Conservation (phyloP, 1,140 invertebrate genomes). For the Ephestia elutella region DNA sequence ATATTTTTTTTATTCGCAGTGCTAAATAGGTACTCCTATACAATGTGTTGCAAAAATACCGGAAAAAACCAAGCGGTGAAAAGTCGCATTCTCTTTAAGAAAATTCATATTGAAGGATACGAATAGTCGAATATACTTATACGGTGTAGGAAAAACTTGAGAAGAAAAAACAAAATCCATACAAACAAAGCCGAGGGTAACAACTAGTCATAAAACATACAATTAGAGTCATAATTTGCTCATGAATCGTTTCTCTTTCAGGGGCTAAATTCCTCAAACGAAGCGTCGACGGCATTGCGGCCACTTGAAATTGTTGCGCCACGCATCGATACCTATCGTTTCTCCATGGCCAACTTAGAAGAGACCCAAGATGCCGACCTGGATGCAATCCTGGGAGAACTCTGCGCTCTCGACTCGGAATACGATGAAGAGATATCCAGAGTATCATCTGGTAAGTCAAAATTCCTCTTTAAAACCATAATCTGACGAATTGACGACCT, state of each 20-base stretch:
- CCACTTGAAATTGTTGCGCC: slow-evolving; percentile 69
- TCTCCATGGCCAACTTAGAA: slow-evolving; percentile 94
- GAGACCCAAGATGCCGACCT: slow-evolving; percentile 96
- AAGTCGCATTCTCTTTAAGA: too few relatives aligned
- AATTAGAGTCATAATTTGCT: neutral
- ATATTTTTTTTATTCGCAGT: too few relatives aligned
- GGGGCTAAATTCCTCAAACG: slow-evolving; percentile 50
- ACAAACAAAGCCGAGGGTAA: too few relatives aligned
- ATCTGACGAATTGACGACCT: too few relatives aligned
- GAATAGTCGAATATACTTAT: too few relatives aligned
- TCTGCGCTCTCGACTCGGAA: slow-evolving; percentile 90
- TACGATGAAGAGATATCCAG: slow-evolving; percentile 80
- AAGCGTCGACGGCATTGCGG: slow-evolving; percentile 36
- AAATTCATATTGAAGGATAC: too few relatives aligned
- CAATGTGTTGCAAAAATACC: too few relatives aligned
- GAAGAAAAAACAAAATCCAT: too few relatives aligned
- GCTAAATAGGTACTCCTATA: too few relatives aligned
- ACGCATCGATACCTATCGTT: slow-evolving; percentile 89
- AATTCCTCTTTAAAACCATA: slow-evolving; percentile 4
- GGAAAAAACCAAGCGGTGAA: too few relatives aligned
- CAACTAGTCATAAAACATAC: too few relatives aligned
- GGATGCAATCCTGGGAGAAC: slow-evolving; percentile 95
- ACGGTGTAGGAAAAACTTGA: too few relatives aligned
- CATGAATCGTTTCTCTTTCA: slow-evolving; percentile 26
- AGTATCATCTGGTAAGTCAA: slow-evolving; percentile 46